These are phyloP conservation scores for Synergus laeviventris DNA, from an alignment of 2,888 invertebrate species.

Conservation along the genomic window DNA sequence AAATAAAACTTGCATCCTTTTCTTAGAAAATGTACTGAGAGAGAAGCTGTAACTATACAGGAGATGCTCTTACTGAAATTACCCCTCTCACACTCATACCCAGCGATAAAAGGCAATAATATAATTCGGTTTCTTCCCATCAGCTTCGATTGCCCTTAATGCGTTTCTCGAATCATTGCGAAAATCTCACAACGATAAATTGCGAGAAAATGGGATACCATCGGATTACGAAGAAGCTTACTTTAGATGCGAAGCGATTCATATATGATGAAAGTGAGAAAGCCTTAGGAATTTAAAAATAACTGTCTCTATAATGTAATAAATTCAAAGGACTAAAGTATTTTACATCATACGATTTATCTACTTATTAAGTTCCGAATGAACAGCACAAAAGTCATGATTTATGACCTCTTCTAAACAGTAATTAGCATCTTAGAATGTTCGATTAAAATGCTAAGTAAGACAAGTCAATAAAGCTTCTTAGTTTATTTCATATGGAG, in stretches of 20 bases:
- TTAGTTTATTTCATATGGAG: conserved; percentile 7
- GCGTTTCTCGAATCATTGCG: conserved; percentile 1
- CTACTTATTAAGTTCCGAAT: neutral
- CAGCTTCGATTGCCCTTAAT: conserved; percentile 45
- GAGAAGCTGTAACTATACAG: neutral
- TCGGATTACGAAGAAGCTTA: neutral
- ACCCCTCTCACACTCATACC: conserved; percentile 36
- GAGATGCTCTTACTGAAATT: conserved; percentile 51
- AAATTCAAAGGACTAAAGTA: neutral
- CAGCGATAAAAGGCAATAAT: conserved; percentile 47
- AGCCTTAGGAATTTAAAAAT: neutral
- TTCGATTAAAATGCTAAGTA: conserved; percentile 61
- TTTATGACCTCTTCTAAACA: conserved; percentile 28
- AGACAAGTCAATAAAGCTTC: conserved; percentile 43
- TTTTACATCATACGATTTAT: conserved; percentile 5
- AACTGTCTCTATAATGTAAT: conserved; percentile 13
- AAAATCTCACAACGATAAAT: conserved; percentile 20
- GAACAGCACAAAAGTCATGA: neutral
- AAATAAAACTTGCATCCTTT: conserved; percentile 20
- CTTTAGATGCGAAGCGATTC: neutral
- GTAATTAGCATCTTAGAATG: conserved; percentile 43
- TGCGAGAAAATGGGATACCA: neutral
- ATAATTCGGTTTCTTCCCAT: conserved; percentile 45
- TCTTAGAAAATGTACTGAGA: neutral
- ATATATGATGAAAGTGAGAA: neutral